These are phyloP conservation scores for Agrenia bidenticulata DNA, from an alignment of 2,888 invertebrate genomes.

Conservation along the genomic window DNA sequence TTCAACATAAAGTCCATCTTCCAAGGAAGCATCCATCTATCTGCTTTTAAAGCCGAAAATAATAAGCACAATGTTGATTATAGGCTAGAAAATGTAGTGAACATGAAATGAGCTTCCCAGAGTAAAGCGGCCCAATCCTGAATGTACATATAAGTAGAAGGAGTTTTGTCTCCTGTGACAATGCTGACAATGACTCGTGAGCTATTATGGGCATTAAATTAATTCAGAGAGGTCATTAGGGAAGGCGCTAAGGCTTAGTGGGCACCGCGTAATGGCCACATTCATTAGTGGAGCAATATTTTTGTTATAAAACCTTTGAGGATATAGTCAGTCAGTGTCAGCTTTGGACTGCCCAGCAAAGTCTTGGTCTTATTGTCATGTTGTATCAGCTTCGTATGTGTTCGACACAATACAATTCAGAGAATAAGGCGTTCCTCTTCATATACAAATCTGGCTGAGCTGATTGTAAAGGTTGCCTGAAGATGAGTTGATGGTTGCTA, in stretches of 20 bases:
- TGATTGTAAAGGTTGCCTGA: not conserved
- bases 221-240: conserved; percentile 45
- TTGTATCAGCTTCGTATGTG: not conserved
- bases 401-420: not conserved
- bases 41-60: too few species aligned
- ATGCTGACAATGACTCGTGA: conserved; percentile 28
- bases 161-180: conserved; percentile 15
- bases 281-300: conserved; percentile 35
- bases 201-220: conserved; percentile 46
- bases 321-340: conserved; percentile 2
- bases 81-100: too few species aligned
- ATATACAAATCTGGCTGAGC: not conserved
- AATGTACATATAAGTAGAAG: too few species aligned
- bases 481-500: not conserved
- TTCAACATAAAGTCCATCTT: too few species aligned
- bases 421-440: conserved; percentile 4
- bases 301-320: conserved; percentile 3
- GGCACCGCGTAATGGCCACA: conserved; percentile 40
- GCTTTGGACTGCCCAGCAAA: not conserved
- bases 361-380: conserved; percentile 1
- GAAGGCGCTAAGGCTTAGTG: conserved; percentile 39
- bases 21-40: too few species aligned
- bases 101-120: too few species aligned
- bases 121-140: too few species aligned
- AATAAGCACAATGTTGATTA: too few species aligned